These are phyloP conservation scores for Sebastiscus tertius DNA, from an alignment of 2,797 vertebrate species.

Conservation along the genomic window DNA sequence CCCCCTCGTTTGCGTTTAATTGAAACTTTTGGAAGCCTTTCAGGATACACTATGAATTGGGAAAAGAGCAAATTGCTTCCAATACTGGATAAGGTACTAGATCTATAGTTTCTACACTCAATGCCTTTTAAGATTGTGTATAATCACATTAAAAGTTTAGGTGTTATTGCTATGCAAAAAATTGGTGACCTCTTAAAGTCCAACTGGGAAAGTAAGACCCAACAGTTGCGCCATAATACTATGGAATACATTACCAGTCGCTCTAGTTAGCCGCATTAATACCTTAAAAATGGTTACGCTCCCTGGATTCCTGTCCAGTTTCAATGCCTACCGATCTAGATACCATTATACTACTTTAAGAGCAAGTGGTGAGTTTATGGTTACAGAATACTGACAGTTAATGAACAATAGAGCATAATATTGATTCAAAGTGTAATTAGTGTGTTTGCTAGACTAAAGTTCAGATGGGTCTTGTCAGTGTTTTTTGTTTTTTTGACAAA, in stretches of 20 bases:
- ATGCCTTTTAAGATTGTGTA: neutral
- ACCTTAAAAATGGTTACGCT: neutral
- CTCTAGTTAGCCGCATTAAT: neutral
- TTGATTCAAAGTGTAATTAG: neutral
- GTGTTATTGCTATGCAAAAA: neutral
- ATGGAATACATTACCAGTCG: neutral
- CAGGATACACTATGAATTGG: neutral
- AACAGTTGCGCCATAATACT: neutral
- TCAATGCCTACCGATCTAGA: neutral
- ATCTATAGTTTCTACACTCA: neutral
- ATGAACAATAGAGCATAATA: neutral
- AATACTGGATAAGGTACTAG: no score
- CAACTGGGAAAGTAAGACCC: neutral
- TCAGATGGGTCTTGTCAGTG: neutral
- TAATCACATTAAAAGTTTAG: neutral
- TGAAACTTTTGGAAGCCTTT: neutral
- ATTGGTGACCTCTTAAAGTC: neutral
- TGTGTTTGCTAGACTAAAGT: neutral
- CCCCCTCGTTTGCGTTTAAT: neutral
- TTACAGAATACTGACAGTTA: neutral
- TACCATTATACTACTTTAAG: neutral
- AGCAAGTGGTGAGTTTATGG: neutral
- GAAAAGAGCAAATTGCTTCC: no score
- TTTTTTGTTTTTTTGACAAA: no score
- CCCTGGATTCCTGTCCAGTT: neutral